Base-by-base conservation (phyloP, 1,140 invertebrate genomes). In the Apis dorsata region DNA sequence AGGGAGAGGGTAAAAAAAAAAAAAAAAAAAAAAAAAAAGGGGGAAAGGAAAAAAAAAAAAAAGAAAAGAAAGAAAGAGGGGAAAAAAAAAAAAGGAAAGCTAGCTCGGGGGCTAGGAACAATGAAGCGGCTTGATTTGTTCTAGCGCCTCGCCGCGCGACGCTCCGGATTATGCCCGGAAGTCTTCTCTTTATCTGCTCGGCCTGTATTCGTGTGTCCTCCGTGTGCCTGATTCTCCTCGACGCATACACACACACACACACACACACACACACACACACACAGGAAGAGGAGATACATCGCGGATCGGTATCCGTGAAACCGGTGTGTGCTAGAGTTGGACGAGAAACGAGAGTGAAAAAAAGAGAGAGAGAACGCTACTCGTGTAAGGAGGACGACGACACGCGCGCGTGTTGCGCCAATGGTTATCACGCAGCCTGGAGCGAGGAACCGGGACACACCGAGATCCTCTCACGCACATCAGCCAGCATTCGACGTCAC, bases 81-180 rank as follows among this genome's bases (percentile, higher is more conserved):
- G 8, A 24, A 28, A 24, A 65, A 49, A 83, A 76, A 79, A 81
- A 70, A 84, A 71, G 80, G 85, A 83, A 83, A 53, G 88, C 66
- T 65, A 28, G 63, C 76, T 87, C 72, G 60, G 24, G 72, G 87
- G 90, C 86, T 87, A 85, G 63, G 84, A 90, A 92, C 91, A 92
- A 93, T 92, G 90, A 91, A 88, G 86, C 79, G 89, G 90, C 90
- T 92, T 92, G 92, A 93, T 93, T 93, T 93, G 93, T 93, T 93
- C 92, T 89, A 88, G 90, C 88, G 88, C 90, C 88, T 88, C 72
- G 86, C 85, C 86, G 85, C 85, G 88, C 88, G 90, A 85, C 85
- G 86, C 83, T 88, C 77, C 87, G 89, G 90, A 93, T 93, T 93
- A 93, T 93, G 93, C 92, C 92, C 91, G 92, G 91, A 93, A 93